Evolutionary conservation across 2,888 invertebrate species (phyloP).

Genomic region (Hyposoter dolosus): DNA sequence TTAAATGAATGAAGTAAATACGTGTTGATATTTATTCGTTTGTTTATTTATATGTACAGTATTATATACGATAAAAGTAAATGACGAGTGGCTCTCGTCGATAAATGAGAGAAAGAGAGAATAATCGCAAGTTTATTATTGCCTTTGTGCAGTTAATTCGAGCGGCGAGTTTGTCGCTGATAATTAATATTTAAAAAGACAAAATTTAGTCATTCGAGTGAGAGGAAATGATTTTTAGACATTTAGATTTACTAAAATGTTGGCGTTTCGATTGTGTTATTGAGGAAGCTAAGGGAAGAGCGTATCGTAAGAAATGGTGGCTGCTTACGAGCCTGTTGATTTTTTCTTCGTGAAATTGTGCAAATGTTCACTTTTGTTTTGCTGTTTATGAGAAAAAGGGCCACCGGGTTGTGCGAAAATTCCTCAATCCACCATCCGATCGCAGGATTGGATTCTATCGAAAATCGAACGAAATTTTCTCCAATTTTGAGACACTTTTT

Average conservation of each 20-base stretch:
- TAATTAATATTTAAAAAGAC: neutral
- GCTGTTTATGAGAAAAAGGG: slow-evolving; percentile 11
- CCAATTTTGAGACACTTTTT: slow-evolving; percentile 30
- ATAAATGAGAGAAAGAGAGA: slow-evolving; percentile 31
- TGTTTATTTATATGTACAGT: slow-evolving; percentile 33
- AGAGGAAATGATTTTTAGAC: slow-evolving; percentile 51
- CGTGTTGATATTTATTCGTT: slow-evolving; percentile 17
- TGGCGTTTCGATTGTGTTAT: neutral
- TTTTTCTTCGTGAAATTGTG: neutral
- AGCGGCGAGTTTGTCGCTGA: slow-evolving; percentile 28
- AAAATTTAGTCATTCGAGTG: slow-evolving; percentile 39
- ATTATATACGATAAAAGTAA: slow-evolving; percentile 57
- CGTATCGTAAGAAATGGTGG: slow-evolving; percentile 59
- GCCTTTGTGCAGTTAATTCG: slow-evolving; percentile 48
- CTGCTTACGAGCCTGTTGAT: slow-evolving; percentile 53
- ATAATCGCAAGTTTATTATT: slow-evolving; percentile 47
- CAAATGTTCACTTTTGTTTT: neutral
- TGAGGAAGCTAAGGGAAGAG: neutral
- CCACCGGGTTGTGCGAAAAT: slow-evolving; percentile 56
- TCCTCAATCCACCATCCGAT: slow-evolving; percentile 31
- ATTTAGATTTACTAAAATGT: slow-evolving; percentile 43
- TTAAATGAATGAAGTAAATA: neutral
- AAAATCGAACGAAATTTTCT: slow-evolving; percentile 3
- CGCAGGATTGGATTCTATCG: slow-evolving; percentile 9
- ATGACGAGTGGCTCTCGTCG: slow-evolving; percentile 51